These are phyloP conservation scores for Burhinus bistriatus DNA, from an alignment of 2,113 vertebrate genomes.

Conservation along the genomic window DNA sequence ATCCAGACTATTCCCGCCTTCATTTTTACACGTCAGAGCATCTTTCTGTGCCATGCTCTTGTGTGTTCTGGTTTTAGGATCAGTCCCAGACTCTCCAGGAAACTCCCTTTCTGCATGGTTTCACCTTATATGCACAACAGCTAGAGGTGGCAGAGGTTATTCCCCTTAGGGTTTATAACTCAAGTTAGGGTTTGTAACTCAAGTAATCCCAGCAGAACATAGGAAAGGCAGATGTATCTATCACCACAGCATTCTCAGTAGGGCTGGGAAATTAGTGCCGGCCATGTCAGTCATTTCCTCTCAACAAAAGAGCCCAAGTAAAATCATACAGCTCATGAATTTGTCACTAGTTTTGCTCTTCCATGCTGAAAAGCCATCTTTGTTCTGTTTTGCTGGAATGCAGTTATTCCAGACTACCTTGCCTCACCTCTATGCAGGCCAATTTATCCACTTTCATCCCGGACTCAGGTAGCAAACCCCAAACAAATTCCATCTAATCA, in stretches of 20 bases:
- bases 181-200: background rate
- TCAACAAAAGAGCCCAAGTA: background rate
- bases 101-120: background rate
- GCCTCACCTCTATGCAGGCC: background rate
- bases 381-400: background rate
- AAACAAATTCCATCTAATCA: background rate
- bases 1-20: background rate
- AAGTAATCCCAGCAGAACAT: background rate
- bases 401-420: background rate
- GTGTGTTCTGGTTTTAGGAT: background rate
- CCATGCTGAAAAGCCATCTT: background rate
- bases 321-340: background rate
- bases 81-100: background rate
- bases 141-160: background rate
- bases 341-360: background rate
- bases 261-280: background rate
- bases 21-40: background rate
- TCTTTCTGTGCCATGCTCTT: background rate
- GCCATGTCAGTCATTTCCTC: background rate
- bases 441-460: background rate
- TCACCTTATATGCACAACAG: background rate
- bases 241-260: background rate
- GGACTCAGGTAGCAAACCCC: background rate
- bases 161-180: background rate
- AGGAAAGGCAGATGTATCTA: background rate